phyloP scores from a whole-genome alignment of 2,888 invertebrate species.

The Tetragnatha montana region DNA sequence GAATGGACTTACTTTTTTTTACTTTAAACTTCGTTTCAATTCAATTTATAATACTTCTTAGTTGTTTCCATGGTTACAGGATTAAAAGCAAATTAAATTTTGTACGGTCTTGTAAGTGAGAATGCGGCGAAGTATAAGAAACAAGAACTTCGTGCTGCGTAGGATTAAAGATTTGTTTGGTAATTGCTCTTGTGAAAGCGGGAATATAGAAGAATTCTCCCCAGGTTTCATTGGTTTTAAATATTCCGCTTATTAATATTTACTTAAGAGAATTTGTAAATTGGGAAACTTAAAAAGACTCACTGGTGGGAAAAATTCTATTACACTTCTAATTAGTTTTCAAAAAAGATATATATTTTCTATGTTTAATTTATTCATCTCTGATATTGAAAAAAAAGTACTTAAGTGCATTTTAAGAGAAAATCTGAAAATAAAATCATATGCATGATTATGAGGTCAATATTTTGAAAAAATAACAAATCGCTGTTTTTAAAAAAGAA shows the following conservation, averaged over 20 bases:
- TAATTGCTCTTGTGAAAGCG: constrained; percentile 1
- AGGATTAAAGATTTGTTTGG: not conserved
- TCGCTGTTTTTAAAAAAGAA: too few species aligned
- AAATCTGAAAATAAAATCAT: too few species aligned
- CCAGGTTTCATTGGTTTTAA: not conserved
- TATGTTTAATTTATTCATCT: not conserved
- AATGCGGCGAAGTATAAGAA: not conserved
- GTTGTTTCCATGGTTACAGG: constrained; percentile 24
- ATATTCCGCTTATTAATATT: constrained; percentile 1
- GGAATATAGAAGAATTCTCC: not conserved
- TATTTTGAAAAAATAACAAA: too few species aligned
- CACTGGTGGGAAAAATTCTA: not conserved
- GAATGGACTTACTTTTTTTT: not conserved
- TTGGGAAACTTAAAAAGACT: not conserved
- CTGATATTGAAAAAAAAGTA: too few species aligned
- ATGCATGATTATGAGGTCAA: too few species aligned
- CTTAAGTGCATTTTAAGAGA: too few species aligned
- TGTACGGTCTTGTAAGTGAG: constrained; percentile 3
- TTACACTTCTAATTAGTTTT: not conserved
- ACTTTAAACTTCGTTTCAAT: not conserved
- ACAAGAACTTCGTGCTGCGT: constrained; percentile 1
- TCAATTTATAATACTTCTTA: constrained; percentile 3
- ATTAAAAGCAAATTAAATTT: constrained; percentile 33
- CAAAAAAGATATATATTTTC: not conserved
- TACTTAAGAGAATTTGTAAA: not conserved